Evolutionary conservation across 30 jellyfish, hydroid and myxozoan genomes (phyloP).

Genomic region (Pelagia noctiluca): DNA sequence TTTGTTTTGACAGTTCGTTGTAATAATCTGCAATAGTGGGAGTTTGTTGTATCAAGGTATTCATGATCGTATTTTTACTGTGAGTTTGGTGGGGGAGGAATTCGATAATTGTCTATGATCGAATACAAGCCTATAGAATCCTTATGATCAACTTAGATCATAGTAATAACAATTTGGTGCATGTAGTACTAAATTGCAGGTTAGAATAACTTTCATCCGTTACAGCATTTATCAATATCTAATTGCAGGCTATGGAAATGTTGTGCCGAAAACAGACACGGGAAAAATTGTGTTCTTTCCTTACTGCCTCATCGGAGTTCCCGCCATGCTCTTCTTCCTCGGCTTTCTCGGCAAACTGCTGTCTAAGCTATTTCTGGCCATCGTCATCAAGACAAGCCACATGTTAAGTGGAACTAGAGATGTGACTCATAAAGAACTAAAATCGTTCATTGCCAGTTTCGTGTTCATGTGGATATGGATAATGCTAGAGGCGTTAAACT

Average conservation of each 20-base stretch:
- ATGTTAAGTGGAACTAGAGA: not conserved
- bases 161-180: not conserved
- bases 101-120: too few species aligned
- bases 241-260: constrained; percentile 65
- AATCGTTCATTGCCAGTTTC: constrained; percentile 32
- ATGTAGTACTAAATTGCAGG: not conserved
- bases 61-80: too few species aligned
- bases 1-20: too few species aligned
- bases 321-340: constrained; percentile 61
- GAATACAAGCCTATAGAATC: too few species aligned
- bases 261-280: constrained; percentile 70
- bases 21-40: too few species aligned
- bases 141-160: constrained; percentile 3
- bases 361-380: constrained; percentile 16
- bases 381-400: constrained; percentile 28
- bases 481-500: constrained; percentile 22
- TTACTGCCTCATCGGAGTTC: constrained; percentile 59
- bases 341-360: constrained; percentile 53
- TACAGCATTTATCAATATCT: not conserved
- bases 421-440: constrained; percentile 47
- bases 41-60: too few species aligned
- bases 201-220: not conserved
- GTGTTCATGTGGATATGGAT: constrained; percentile 40
- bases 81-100: too few species aligned
- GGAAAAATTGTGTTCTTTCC: constrained; percentile 62